A percentile compares a stretch with the other conserved stretches of the same genome.
Conservation (phyloP, 2,888 invertebrate species). For the Physocephala rufipes region DNA sequence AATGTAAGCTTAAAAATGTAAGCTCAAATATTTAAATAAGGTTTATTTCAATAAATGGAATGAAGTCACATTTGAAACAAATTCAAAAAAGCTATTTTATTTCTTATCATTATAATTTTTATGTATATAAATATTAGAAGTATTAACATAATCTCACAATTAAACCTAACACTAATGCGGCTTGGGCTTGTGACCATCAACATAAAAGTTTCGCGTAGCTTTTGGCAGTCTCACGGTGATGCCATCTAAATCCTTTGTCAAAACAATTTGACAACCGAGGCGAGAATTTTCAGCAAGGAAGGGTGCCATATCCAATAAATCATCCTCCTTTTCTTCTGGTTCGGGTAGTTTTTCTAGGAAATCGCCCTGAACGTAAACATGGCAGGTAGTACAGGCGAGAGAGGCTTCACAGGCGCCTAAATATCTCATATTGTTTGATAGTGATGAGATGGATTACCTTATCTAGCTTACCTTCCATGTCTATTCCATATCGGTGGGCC, state of each 20-base stretch:
- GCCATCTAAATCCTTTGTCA: slow-evolving; percentile 89
- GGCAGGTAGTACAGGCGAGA: slow-evolving; percentile 97
- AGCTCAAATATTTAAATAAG: neutral
- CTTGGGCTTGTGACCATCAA: slow-evolving; percentile 95
- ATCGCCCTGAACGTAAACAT: slow-evolving; percentile 87
- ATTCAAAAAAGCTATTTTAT: neutral
- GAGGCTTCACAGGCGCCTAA: slow-evolving; percentile 97
- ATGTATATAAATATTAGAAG: neutral
- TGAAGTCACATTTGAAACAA: neutral
- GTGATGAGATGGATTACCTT: neutral
- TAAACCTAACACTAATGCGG: slow-evolving; percentile 75
- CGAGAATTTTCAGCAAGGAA: slow-evolving; percentile 95
- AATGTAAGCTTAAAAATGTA: neutral
- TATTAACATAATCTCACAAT: slow-evolving; percentile 22
- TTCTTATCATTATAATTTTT: neutral
- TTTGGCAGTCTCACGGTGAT: slow-evolving; percentile 82
- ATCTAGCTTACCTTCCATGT: slow-evolving; percentile 83
- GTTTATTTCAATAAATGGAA: too few species aligned
- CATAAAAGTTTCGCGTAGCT: slow-evolving; percentile 95
- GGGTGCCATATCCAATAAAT: slow-evolving; percentile 95
- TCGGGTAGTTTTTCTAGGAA: slow-evolving; percentile 78
- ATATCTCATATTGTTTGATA: slow-evolving; percentile 4
- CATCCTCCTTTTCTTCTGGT: slow-evolving; percentile 94
- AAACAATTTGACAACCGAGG: slow-evolving; percentile 90
- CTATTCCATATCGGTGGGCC: slow-evolving; percentile 90